Evolutionary conservation across 2,797 vertebrate species (phyloP).

Genomic region (Podargus strigoides): DNA sequence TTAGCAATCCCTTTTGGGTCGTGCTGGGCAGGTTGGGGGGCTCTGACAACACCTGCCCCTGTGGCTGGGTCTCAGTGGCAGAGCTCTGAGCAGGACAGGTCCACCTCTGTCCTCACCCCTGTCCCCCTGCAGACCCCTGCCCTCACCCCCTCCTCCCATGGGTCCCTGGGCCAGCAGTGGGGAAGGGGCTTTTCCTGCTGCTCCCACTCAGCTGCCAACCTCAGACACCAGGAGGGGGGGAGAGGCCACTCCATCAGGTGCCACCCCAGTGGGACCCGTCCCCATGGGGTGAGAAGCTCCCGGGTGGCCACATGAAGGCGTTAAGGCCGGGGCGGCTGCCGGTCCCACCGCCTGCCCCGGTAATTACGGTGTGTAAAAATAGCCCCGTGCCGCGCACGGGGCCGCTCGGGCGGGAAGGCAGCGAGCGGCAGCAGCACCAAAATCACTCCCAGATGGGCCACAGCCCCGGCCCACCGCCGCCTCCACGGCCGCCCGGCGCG

Average conservation of each 20-base stretch:
- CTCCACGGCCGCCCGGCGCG: not conserved
- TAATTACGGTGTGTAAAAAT: constrained; percentile 70
- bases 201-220: not conserved
- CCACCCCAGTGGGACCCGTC: not conserved
- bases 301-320: not conserved
- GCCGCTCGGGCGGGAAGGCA: not conserved
- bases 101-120: not conserved
- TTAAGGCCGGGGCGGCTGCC: not conserved
- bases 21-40: rapidly evolving
- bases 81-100: not conserved
- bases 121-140: not conserved
- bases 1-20: not conserved
- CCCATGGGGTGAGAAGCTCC: not conserved
- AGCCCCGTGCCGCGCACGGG: not conserved
- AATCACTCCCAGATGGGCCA: constrained; percentile 70
- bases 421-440: not conserved
- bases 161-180: not conserved
- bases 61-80: not conserved
- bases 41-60: not conserved
- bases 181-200: not conserved
- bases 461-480: not conserved
- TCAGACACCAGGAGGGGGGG: not conserved
- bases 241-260: not conserved
- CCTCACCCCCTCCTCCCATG: too few relatives aligned
- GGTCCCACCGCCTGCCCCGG: constrained; percentile 21